Evolutionary conservation across 2,797 vertebrate genomes (phyloP).

Genomic region (Acrossocheilus fasciatus): DNA sequence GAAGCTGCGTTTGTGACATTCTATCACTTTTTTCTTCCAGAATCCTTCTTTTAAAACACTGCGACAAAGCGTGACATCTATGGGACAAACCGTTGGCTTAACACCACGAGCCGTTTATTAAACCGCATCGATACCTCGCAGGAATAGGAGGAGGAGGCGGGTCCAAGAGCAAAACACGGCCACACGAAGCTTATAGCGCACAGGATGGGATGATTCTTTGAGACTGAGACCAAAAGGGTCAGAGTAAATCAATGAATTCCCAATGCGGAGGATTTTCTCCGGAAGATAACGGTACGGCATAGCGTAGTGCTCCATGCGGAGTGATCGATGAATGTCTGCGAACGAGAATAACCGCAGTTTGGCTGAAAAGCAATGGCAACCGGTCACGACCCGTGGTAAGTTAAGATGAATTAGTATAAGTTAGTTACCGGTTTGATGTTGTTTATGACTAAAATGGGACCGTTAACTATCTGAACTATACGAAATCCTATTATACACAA

Average conservation of each 20-base stretch:
- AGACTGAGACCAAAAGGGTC: slow-evolving; percentile 18
- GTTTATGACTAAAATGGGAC: background rate
- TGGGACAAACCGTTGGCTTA: slow-evolving; percentile 61
- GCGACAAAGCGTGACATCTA: slow-evolving; percentile 47
- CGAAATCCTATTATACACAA: background rate
- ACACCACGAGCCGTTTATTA: slow-evolving; percentile 54
- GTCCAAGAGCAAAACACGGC: slow-evolving; percentile 54
- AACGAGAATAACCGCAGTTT: slow-evolving; percentile 62
- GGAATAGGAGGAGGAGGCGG: slow-evolving; percentile 58
- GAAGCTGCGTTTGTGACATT: slow-evolving; percentile 48
- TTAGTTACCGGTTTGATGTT: background rate
- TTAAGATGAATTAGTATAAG: slow-evolving; percentile 32
- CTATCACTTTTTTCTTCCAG: slow-evolving; percentile 64
- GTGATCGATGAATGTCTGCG: slow-evolving; percentile 70
- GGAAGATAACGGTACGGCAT: slow-evolving; percentile 53
- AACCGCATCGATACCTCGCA: slow-evolving; percentile 49
- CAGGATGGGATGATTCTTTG: slow-evolving; percentile 56
- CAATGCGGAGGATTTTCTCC: slow-evolving; percentile 30
- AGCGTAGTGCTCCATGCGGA: slow-evolving; percentile 68
- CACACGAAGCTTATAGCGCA: slow-evolving; percentile 57
- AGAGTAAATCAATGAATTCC: slow-evolving; percentile 23
- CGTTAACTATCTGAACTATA: background rate
- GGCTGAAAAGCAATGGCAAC: slow-evolving; percentile 70
- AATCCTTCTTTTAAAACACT: slow-evolving; percentile 62
- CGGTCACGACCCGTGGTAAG: slow-evolving; percentile 75